Percentiles rank a stretch among this genome's conserved stretches.
Evolutionary conservation across 1,140 invertebrate genomes (phyloP).

Genomic region (Aphelinus atriplicis): DNA sequence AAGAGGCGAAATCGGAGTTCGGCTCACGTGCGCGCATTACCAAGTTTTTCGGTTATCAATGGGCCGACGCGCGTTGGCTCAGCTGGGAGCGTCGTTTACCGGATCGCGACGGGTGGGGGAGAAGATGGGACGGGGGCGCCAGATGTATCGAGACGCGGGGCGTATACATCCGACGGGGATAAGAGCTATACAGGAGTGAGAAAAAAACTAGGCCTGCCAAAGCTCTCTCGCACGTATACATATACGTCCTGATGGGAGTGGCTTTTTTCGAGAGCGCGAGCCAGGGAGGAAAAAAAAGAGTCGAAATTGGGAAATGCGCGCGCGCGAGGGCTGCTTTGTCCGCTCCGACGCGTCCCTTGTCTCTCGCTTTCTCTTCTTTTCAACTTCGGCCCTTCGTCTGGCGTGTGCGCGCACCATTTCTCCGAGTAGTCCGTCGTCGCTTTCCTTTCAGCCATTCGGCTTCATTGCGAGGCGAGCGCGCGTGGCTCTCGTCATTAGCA

Average conservation of each 20-base stretch:
- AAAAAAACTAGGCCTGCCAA: not conserved
- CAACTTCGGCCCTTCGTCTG: not conserved
- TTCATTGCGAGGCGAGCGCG: not conserved
- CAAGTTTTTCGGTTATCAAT: conserved; percentile 30
- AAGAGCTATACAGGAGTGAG: too few species aligned
- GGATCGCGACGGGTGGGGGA: too few species aligned
- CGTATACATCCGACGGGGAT: too few species aligned
- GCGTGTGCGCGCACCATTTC: not conserved
- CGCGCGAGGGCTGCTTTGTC: not conserved
- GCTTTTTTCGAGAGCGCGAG: not conserved
- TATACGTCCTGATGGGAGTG: too few species aligned
- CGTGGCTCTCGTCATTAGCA: too few species aligned
- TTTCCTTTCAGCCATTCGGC: not conserved
- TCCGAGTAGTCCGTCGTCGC: not conserved
- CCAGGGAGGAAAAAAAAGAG: not conserved
- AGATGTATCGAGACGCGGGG: too few species aligned
- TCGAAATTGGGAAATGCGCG: not conserved
- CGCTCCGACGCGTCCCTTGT: not conserved
- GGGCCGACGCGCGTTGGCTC: not conserved
- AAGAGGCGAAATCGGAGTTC: not conserved
- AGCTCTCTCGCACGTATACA: not conserved
- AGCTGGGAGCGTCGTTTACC: too few species aligned
- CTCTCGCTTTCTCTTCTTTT: not conserved
- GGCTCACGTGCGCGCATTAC: not conserved
- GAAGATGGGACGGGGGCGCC: too few species aligned